Percentiles rank a stretch among this genome's conserved stretches.
Conservation (phyloP, 2,888 invertebrate species). For the Xestia c-nigrum region DNA sequence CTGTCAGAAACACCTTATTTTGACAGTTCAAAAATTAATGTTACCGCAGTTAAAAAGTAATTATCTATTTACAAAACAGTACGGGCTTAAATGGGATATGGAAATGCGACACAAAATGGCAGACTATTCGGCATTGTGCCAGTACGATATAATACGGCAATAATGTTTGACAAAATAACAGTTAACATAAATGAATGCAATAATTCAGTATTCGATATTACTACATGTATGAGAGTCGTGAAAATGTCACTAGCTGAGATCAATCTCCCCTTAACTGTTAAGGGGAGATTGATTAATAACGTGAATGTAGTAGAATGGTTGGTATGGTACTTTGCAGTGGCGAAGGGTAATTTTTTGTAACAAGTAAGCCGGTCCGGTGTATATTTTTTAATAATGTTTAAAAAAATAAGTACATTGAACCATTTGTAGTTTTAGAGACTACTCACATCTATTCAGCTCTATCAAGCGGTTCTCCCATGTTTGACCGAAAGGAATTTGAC, state of each 20-base stretch:
- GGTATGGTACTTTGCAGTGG: not conserved
- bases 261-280: no score
- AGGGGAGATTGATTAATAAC: no score
- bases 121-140: constrained; percentile 54
- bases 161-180: constrained; percentile 41
- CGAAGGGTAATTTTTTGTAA: no score
- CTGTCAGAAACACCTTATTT: not conserved
- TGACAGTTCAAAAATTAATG: constrained; percentile 7
- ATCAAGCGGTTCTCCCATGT: no score
- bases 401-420: no score
- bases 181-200: constrained; percentile 36
- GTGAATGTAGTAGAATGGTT: not conserved
- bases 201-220: constrained; percentile 23
- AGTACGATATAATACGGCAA: constrained; percentile 39
- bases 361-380: no score
- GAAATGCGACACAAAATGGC: constrained; percentile 44
- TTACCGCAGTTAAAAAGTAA: constrained; percentile 33
- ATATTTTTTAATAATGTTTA: no score
- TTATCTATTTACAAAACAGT: constrained; percentile 40
- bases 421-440: no score
- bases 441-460: no score
- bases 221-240: not conserved
- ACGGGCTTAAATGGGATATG: constrained; percentile 33
- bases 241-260: not conserved
- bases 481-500: no score